Evolutionary conservation across 1,140 invertebrate species (phyloP).

Genomic region (Phocides pigmalion): DNA sequence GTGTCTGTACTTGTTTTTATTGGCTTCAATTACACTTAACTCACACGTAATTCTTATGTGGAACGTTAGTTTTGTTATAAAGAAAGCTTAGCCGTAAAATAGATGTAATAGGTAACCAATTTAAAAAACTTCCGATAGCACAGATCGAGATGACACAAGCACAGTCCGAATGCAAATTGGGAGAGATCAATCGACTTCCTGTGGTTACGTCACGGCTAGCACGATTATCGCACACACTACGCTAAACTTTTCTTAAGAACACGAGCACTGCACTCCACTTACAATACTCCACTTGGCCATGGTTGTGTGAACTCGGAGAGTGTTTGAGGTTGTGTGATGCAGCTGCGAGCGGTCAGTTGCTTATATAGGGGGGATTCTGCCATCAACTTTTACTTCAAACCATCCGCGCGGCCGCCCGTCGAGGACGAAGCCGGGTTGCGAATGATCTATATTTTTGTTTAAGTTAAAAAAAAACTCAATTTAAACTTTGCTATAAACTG

Average conservation of each 20-base stretch:
- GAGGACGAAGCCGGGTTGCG: constrained; percentile 66
- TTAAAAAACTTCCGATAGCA: neutral
- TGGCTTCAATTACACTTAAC: no score
- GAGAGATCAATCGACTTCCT: neutral
- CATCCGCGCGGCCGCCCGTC: constrained; percentile 49
- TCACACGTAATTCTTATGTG: no score
- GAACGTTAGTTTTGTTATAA: no score
- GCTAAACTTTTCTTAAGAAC: constrained; percentile 19
- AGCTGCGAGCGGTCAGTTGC: constrained; percentile 44
- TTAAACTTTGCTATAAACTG: constrained; percentile 7
- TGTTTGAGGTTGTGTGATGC: constrained; percentile 63
- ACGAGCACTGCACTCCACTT: constrained; percentile 75
- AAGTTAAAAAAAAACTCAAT: constrained; percentile 1
- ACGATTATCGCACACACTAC: neutral
- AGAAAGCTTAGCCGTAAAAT: no score
- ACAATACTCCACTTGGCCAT: constrained; percentile 80
- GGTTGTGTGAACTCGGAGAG: constrained; percentile 55
- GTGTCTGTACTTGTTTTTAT: no score
- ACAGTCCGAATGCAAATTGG: neutral
- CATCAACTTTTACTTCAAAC: constrained; percentile 73
- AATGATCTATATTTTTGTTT: constrained; percentile 52
- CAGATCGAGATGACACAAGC: constrained; percentile 10
- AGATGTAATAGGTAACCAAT: neutral
- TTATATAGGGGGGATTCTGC: constrained; percentile 74
- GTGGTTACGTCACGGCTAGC: constrained; percentile 1